Conservation (phyloP, 1,140 invertebrate genomes). For the Platyscapa corneri region DNA sequence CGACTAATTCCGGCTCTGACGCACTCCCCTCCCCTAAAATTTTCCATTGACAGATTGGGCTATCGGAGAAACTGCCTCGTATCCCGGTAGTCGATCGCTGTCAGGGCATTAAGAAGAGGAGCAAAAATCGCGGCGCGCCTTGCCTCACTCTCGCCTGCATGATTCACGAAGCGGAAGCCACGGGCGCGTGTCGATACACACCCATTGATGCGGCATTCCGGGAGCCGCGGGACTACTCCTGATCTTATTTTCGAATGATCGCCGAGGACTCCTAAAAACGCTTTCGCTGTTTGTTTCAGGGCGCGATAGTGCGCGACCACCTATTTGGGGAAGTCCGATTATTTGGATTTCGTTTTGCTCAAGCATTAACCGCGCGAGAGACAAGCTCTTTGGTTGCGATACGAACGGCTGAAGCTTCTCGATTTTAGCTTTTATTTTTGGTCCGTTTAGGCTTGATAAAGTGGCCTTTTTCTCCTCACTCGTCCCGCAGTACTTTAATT, state of each 20-base stretch:
- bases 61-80: too few species aligned
- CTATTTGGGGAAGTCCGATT: background rate
- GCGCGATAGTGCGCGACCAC: background rate
- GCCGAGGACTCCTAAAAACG: background rate
- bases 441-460: background rate
- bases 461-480: background rate
- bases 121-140: background rate
- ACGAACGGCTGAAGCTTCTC: background rate
- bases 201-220: too few species aligned
- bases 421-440: constrained; percentile 7
- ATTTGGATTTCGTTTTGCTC: background rate
- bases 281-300: background rate
- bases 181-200: background rate
- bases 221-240: background rate
- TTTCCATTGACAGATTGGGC: too few species aligned
- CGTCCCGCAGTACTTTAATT: background rate
- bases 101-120: too few species aligned
- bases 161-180: background rate
- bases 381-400: constrained; percentile 2
- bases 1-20: too few species aligned
- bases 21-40: too few species aligned
- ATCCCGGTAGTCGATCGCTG: too few species aligned
- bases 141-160: background rate
- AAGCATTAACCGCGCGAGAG: background rate
- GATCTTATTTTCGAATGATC: background rate